These are phyloP conservation scores for Cephus nigrinus DNA, from an alignment of 2,888 invertebrate species.

Conservation along the genomic window DNA sequence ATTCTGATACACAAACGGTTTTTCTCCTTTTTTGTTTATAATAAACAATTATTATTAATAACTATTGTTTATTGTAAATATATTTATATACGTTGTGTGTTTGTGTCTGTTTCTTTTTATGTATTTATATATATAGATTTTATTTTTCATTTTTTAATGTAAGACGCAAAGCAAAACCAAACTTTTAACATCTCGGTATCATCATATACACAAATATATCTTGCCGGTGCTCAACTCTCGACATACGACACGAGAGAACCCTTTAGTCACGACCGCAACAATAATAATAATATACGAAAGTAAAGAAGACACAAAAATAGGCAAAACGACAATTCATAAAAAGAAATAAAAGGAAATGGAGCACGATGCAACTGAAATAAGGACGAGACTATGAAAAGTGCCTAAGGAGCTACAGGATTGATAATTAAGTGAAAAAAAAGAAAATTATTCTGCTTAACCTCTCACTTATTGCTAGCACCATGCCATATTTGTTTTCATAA, in stretches of 20 bases:
- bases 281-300: neutral
- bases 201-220: slow-evolving; percentile 31
- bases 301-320: neutral
- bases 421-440: neutral
- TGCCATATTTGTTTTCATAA: neutral
- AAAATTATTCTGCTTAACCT: neutral
- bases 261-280: neutral
- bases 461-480: neutral
- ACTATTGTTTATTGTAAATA: slow-evolving; percentile 55
- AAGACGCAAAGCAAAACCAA: slow-evolving; percentile 56
- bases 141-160: slow-evolving; percentile 14
- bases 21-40: slow-evolving; percentile 49
- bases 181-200: slow-evolving; percentile 36
- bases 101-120: neutral
- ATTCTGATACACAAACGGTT: slow-evolving; percentile 60
- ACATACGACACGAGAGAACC: slow-evolving; percentile 10
- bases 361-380: neutral
- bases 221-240: slow-evolving; percentile 35
- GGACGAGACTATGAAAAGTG: neutral
- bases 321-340: neutral
- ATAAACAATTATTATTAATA: slow-evolving; percentile 61
- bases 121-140: neutral
- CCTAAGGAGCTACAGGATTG: neutral
- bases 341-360: neutral
- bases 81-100: slow-evolving; percentile 27